These are phyloP conservation scores for Tangara arthus DNA, from an alignment of 2,797 vertebrate genomes.

Conservation along the genomic window DNA sequence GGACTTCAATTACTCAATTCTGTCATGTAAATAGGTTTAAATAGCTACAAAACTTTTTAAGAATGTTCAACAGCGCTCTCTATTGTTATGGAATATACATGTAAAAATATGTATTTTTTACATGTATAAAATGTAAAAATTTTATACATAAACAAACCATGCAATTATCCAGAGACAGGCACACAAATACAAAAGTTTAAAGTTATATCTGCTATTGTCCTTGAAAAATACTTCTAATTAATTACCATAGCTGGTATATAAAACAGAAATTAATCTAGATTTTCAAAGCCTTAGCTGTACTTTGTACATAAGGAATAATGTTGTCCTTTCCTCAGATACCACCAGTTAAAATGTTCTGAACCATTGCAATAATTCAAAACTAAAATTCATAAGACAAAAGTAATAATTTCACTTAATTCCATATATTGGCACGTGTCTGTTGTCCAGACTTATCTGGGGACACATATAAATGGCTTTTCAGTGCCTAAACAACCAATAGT, in stretches of 20 bases:
- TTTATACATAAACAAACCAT: background rate
- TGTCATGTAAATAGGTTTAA: background rate
- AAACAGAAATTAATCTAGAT: background rate
- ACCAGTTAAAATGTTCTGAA: background rate
- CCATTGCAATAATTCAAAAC: background rate
- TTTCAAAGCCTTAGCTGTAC: background rate
- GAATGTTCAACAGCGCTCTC: background rate
- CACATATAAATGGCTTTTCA: background rate
- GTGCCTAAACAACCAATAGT: background rate
- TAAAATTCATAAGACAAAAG: background rate
- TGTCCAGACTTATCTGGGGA: background rate
- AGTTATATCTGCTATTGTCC: background rate
- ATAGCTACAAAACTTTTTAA: background rate
- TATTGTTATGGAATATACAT: background rate
- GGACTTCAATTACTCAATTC: background rate
- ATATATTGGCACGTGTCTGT: background rate
- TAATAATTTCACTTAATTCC: background rate
- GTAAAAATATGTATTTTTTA: too few relatives aligned
- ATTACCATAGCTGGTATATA: background rate
- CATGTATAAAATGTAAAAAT: too few relatives aligned
- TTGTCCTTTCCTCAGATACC: background rate
- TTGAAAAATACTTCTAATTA: background rate
- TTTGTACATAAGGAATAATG: background rate
- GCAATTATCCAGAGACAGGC: background rate
- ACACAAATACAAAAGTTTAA: background rate